Percentiles rank a stretch among this genome's conserved stretches.
phyloP scores from a whole-genome alignment of 2,797 vertebrate species.

The Potorous gilbertii region DNA sequence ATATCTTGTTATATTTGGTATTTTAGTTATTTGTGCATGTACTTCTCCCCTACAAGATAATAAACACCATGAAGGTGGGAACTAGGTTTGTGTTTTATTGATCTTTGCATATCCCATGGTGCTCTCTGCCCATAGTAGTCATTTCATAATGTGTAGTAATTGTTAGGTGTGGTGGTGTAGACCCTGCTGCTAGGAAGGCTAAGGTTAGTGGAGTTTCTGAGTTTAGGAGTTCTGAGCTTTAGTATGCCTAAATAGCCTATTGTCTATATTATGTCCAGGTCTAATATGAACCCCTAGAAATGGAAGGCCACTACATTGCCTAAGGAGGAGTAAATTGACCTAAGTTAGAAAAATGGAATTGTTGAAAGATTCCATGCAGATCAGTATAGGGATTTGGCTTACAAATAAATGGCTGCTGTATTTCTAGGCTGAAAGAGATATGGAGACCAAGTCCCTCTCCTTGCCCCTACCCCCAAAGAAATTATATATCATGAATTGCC shows the following conservation, averaged over 20 bases:
- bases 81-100: neutral
- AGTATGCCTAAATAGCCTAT: neutral
- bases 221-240: neutral
- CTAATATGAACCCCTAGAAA: neutral
- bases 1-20: neutral
- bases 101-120: no score
- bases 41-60: neutral
- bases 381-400: neutral
- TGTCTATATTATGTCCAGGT: neutral
- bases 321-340: neutral
- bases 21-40: neutral
- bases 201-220: neutral
- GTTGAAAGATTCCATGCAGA: neutral
- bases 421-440: neutral
- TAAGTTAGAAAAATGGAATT: neutral
- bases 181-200: neutral
- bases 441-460: neutral
- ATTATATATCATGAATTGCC: neutral
- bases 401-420: neutral
- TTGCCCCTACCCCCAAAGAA: neutral
- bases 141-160: neutral
- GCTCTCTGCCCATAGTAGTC: neutral
- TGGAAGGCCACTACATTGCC: neutral
- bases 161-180: neutral
- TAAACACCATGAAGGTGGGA: neutral